A percentile compares a stretch with the other conserved stretches of the same genome.
Conservation (phyloP, 2,888 invertebrate genomes). For the Orchestes rusci region DNA sequence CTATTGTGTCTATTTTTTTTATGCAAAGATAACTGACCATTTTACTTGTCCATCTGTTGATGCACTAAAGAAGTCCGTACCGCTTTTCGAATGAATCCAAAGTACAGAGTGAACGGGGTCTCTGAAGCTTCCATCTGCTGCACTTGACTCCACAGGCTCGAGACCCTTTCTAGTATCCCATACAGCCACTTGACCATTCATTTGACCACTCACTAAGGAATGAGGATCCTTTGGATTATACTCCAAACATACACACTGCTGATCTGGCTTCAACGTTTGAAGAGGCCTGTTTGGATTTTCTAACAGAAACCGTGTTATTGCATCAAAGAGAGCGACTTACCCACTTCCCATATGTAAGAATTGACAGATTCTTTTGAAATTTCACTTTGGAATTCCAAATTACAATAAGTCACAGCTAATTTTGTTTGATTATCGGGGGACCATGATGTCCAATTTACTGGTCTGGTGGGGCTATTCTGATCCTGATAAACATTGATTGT, state of each 20-base stretch:
- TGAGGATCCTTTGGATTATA: conserved; percentile 85
- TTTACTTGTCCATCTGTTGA: conserved; percentile 87
- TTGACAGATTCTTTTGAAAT: conserved; percentile 56
- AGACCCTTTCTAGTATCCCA: conserved; percentile 84
- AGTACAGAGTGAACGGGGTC: conserved; percentile 83
- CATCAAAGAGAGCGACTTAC: background rate
- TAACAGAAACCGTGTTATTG: background rate
- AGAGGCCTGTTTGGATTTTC: conserved; percentile 85
- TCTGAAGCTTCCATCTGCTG: conserved; percentile 73
- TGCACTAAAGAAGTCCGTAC: conserved; percentile 89
- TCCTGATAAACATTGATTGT: conserved; percentile 85
- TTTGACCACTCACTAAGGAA: conserved; percentile 66
- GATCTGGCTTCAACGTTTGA: conserved; percentile 65
- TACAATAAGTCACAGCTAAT: conserved; percentile 80
- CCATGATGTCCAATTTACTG: conserved; percentile 81
- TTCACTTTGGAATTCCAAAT: conserved; percentile 59
- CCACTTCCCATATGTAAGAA: conserved; percentile 84
- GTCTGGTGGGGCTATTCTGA: conserved; percentile 58
- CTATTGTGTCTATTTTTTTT: no score
- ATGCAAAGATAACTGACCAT: no score
- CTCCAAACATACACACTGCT: conserved; percentile 73
- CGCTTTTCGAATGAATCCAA: conserved; percentile 92
- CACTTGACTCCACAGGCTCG: conserved; percentile 61
- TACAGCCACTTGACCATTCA: conserved; percentile 71
- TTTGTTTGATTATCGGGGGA: conserved; percentile 79